phyloP scores from a whole-genome alignment of 2,113 vertebrate genomes.

The Oreochromis spilurus region DNA sequence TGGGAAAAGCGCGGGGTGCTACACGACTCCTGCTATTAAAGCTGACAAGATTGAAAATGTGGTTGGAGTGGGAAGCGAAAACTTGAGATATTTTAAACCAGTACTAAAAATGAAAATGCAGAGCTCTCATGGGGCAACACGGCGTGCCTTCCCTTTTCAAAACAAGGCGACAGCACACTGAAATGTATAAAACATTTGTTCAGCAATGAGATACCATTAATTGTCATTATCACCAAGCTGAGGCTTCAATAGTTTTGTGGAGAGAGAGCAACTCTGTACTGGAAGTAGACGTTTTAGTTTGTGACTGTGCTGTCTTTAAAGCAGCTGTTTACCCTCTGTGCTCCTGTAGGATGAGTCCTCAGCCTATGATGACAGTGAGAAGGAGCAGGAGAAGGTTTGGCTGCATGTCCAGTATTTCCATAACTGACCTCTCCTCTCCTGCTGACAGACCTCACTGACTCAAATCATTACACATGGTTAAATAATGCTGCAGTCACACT shows the following conservation, averaged over 20 bases:
- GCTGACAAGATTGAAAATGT: background rate
- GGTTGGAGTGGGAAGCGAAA: background rate
- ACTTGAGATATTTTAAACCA: background rate
- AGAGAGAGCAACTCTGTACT: background rate
- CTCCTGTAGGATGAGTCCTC: constrained; percentile 37
- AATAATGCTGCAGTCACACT: background rate
- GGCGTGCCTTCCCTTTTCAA: background rate
- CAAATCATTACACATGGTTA: background rate
- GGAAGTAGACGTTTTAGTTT: background rate
- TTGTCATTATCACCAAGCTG: accelerated
- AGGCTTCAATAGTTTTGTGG: background rate
- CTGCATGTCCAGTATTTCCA: background rate
- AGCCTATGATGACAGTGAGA: constrained; percentile 43
- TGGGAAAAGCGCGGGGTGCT: background rate
- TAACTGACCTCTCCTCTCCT: background rate
- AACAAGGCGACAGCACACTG: background rate
- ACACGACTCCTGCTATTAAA: background rate
- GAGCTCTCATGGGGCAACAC: background rate
- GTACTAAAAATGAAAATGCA: background rate
- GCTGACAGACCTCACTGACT: background rate
- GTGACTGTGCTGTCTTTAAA: background rate
- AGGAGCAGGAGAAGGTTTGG: constrained; percentile 53
- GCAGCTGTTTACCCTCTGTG: constrained; percentile 1
- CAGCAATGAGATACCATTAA: background rate
- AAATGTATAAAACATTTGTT: background rate